These are phyloP conservation scores for Sepiola atlantica DNA, from an alignment of 2,888 invertebrate genomes.

Conservation along the genomic window DNA sequence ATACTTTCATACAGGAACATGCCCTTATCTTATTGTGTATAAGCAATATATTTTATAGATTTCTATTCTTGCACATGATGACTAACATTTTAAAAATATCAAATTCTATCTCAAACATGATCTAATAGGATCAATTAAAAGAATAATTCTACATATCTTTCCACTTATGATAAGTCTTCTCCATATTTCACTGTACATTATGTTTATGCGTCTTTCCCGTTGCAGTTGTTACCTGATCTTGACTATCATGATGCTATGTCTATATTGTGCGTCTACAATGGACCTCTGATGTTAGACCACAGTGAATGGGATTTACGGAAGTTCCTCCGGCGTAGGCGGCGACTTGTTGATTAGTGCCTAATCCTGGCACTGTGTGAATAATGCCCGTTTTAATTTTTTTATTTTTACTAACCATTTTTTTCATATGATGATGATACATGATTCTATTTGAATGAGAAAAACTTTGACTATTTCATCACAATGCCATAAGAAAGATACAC, in stretches of 20 bases:
- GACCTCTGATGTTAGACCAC: conserved; percentile 76
- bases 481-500: background rate
- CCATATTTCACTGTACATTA: too few species aligned
- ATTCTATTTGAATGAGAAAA: background rate
- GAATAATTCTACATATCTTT: too few species aligned
- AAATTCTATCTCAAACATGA: too few species aligned
- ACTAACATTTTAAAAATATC: too few species aligned
- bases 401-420: background rate
- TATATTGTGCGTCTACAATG: conserved; percentile 87
- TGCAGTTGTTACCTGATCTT: conserved; percentile 83
- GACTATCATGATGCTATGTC: conserved; percentile 81
- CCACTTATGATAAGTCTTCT: too few species aligned
- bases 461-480: background rate
- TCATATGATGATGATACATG: background rate
- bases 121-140: too few species aligned
- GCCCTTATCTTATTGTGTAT: too few species aligned
- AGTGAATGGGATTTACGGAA: conserved; percentile 75
- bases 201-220: conserved; percentile 58
- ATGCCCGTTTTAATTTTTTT: background rate
- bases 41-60: too few species aligned
- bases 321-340: conserved; percentile 64
- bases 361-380: background rate
- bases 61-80: too few species aligned
- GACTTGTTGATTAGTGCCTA: conserved; percentile 37
- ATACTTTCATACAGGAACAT: too few species aligned